Conservation (phyloP, 64 coral and sea anemone genomes). For the Montipora cactus region DNA sequence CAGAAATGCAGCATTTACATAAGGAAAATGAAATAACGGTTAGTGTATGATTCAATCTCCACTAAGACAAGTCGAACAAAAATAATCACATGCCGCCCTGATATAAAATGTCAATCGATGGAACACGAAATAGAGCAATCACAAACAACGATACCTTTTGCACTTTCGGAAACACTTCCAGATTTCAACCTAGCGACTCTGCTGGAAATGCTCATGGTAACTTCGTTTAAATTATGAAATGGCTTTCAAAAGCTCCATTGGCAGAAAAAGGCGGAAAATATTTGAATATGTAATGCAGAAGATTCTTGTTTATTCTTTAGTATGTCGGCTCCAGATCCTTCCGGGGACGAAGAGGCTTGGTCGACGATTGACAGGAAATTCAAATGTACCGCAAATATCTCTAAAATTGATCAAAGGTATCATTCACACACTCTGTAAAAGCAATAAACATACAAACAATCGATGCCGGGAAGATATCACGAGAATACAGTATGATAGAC, state of each 20-base stretch:
- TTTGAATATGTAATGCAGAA: conserved; percentile 1
- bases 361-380: background rate
- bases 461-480: background rate
- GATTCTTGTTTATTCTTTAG: background rate
- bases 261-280: background rate
- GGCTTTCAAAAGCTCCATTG: background rate
- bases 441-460: background rate
- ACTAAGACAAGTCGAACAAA: background rate
- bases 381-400: background rate
- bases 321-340: conserved; percentile 29
- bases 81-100: background rate
- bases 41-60: background rate
- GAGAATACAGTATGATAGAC: background rate
- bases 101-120: too few species aligned
- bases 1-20: background rate
- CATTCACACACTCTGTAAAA: background rate
- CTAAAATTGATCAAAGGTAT: background rate
- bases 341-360: conserved; percentile 19
- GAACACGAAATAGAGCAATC: background rate
- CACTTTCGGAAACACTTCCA: background rate
- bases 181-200: background rate
- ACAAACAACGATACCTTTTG: conserved; percentile 20
- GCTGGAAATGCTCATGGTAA: background rate
- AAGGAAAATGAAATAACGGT: background rate
- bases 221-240: background rate